Evolutionary conservation across 2,113 vertebrate species (phyloP), one percentile per base, ranked within the genome.

Genomic region (Ailurus styani): DNA sequence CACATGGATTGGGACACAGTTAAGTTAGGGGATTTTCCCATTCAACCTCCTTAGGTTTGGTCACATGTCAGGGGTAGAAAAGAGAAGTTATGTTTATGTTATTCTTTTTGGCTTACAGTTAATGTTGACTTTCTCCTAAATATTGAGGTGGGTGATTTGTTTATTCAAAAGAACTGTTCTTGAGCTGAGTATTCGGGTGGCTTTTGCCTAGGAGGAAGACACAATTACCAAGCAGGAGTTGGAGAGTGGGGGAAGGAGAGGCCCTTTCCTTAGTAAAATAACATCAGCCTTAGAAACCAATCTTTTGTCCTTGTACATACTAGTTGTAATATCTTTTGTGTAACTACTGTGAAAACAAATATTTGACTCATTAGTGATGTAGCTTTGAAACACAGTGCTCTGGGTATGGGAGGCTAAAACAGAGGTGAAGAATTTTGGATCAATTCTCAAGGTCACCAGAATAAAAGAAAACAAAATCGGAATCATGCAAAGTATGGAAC

Each of bases 401-500:
- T 18, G 83, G 12, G 5, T 9, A 57, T 3, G 45, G 82, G 89
- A 94, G 1, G 34, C 45, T 85, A 77, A 72, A 88, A 62, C 52
- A 93, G 86, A 60, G 17, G 29, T 18, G 18, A 64, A 62, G 52
- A 88, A 81, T 93, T 90, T 17, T 57, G 55, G 86, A 40, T 85
- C 73, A 21, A 3, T 64, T 79, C 93, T 96, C 68, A 79, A 95
- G 85, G 68, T 75, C 66, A 91, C 42, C 0, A 2, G 42, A 62
- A 84, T 86, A 31, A 98, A 91, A 55, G 72, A 57, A 83, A 97
- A 55, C 70, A 62, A 85, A 87, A 75, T 85, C 3, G 37, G 85
- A 93, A 72, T 86, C 23, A 50, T 52, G 54, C 42, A 23, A 82
- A 83, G 9, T n/a, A 40, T 78, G 25, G 62, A 91, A 40, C 7